Percentiles rank a stretch among this genome's conserved stretches.
Conservation (phyloP, 2,888 invertebrate species). For the Lasioglossum morio region DNA sequence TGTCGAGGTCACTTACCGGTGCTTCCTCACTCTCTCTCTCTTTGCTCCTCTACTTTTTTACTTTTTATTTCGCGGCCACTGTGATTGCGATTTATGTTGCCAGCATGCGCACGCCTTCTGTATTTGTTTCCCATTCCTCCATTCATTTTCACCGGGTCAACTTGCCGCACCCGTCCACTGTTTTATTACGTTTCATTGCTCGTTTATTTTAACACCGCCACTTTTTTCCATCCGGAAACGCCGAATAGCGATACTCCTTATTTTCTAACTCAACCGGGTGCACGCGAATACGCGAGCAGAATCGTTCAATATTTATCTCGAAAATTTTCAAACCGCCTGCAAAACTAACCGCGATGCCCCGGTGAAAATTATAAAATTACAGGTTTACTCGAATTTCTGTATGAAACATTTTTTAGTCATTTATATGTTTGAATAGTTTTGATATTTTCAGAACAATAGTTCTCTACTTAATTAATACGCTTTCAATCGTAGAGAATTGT, state of each 20-base stretch:
- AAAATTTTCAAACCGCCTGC: background rate
- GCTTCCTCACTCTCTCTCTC: background rate
- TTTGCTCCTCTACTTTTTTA: background rate
- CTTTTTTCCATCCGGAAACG: constrained; percentile 22
- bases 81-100: constrained; percentile 53
- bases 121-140: constrained; percentile 50
- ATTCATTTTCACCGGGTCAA: constrained; percentile 43
- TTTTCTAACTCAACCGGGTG: background rate
- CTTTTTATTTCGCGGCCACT: constrained; percentile 28
- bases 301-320: background rate
- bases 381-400: background rate
- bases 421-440: background rate
- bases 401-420: background rate
- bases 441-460: background rate
- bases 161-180: constrained; percentile 21
- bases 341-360: background rate
- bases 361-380: background rate
- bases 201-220: constrained; percentile 39
- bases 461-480: background rate
- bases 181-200: constrained; percentile 52
- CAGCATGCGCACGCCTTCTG: constrained; percentile 23
- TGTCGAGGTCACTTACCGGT: constrained; percentile 38
- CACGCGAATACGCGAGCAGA: background rate
- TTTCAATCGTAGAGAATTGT: background rate
- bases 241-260: constrained; percentile 14